Base-by-base conservation (phyloP, 37 sponge, comb jelly and placozoan species). In the Sycon ciliatum region DNA sequence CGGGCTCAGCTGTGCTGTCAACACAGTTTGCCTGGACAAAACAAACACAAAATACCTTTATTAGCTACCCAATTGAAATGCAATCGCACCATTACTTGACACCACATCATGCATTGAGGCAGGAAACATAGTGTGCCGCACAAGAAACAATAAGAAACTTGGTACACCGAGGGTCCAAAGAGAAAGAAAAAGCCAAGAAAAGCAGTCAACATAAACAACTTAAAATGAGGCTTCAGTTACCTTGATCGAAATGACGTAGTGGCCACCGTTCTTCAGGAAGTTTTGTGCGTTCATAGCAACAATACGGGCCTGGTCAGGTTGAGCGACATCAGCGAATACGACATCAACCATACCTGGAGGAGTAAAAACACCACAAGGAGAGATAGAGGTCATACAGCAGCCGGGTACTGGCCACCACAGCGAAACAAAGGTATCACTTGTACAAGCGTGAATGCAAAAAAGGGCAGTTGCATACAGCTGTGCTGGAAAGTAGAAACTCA, bases 321-420 rank as follows among this genome's bases (percentile, higher is more conserved):
- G 98, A 27, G 98, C 98, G 53, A 96, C 98, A 76, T 96, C 98
- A 64, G 93, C 93, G 80, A 96, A 96, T 65, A 96, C 63, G 7
- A 84, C 87, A 79, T 96, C 98, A 36, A 96, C 98, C 98, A 96
- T 96, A 0, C 86, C 90, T 89, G 37, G n/a, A 64, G 37, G 11
- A 40, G 34, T 20, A 56, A 1, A 3, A 55, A 22, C n/a, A 20
- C 36, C 3, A 52, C 20, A 46, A 2, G 0, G 52, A 20, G 52
- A 69, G 24, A 2, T 39, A 55, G 5, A 46, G 30, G 55, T 18
- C 20, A 31, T 20, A 32, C 18, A 63, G 33, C 20, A 4, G 2
- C 1, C 18, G n/a, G 32, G 65, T n/a, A n/a, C n/a, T n/a, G n/a
- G n/a, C n/a, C n/a, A n/a, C n/a, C n/a, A n/a, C n/a, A n/a, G n/a